Percentiles rank a stretch among this genome's conserved stretches.
phyloP scores from a whole-genome alignment of 2,113 vertebrate species.

The Nipponia nippon region DNA sequence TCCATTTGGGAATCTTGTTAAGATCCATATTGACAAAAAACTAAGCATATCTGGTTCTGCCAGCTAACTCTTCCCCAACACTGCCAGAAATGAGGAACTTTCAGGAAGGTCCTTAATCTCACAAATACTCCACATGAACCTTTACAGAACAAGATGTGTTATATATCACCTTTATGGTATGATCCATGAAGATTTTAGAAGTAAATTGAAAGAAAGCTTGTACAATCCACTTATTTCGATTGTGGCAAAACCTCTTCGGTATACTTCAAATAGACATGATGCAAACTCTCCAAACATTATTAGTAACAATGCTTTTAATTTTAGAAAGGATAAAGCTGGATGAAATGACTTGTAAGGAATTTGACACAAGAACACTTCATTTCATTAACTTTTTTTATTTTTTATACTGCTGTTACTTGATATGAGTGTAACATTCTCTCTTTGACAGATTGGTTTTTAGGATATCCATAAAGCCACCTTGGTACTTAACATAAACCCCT shows the following conservation, averaged over 20 bases:
- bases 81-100: not conserved
- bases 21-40: not conserved
- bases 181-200: not conserved
- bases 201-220: not conserved
- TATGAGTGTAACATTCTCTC: not conserved
- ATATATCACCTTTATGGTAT: not conserved
- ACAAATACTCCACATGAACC: not conserved
- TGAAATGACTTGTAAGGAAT: not conserved
- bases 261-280: not conserved
- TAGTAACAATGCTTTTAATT: not conserved
- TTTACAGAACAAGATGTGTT: not conserved
- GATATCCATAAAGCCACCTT: not conserved
- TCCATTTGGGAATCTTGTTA: not conserved
- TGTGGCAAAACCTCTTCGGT: not conserved
- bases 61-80: not conserved
- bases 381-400: not conserved
- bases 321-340: not conserved
- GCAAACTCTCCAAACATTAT: fast-evolving
- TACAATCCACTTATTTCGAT: not conserved
- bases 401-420: not conserved
- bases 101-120: not conserved
- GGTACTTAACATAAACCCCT: not conserved
- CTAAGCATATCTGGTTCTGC: not conserved
- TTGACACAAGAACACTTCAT: not conserved
- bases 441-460: not conserved